Evolutionary conservation across 2,113 vertebrate species (phyloP).

Genomic region (Neotoma lepida): DNA sequence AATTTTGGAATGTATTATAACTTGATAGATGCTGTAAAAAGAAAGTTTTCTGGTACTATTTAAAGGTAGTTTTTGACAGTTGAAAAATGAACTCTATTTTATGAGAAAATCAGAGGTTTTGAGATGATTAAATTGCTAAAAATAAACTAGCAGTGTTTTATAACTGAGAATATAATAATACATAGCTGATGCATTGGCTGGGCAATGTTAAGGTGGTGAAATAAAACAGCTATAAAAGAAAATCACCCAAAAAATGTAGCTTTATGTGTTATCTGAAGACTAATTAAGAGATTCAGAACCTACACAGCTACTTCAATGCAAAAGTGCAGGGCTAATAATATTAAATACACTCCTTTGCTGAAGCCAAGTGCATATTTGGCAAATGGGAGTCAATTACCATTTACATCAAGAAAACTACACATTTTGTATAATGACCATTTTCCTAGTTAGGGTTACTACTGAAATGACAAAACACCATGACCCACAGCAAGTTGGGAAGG

Average conservation of each 20-base stretch:
- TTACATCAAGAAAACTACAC: neutral
- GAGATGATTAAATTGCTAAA: conserved; percentile 19
- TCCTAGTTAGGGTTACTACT: neutral
- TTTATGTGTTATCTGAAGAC: neutral
- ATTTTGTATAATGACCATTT: neutral
- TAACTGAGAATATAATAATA: neutral
- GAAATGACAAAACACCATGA: neutral
- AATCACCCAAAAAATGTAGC: neutral
- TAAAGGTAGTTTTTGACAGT: neutral
- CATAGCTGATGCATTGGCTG: neutral
- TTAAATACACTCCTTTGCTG: neutral
- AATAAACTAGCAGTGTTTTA: neutral
- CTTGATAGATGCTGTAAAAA: neutral
- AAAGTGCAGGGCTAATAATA: neutral
- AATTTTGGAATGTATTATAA: neutral
- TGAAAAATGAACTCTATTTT: neutral
- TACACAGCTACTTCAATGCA: neutral
- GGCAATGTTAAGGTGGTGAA: neutral
- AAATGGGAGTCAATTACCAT: neutral
- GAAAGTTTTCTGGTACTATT: neutral
- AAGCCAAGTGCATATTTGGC: neutral
- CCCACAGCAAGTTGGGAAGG: neutral
- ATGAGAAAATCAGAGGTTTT: neutral
- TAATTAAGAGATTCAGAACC: neutral
- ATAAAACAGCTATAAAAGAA: neutral